Conservation (phyloP, 1,140 invertebrate genomes). For the Ceratina japonica region DNA sequence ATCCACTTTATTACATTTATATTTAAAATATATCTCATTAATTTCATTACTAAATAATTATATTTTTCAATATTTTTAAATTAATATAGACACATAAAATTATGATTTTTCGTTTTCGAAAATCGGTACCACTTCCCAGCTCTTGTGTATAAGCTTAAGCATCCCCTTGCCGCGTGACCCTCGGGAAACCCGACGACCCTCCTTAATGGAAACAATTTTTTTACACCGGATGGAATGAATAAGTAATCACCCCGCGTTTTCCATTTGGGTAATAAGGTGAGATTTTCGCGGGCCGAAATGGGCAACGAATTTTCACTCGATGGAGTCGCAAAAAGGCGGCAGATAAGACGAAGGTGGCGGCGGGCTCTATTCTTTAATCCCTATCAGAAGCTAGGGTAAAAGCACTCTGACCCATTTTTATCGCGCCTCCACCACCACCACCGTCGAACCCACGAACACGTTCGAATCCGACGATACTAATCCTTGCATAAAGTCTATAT, state of each 20-base stretch:
- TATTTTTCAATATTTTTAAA: too few species aligned
- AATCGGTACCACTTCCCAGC: too few species aligned
- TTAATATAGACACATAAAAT: too few species aligned
- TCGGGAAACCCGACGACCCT: too few species aligned
- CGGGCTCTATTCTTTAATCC: constrained; percentile 35
- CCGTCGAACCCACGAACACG: not conserved
- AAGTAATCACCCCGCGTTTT: not conserved
- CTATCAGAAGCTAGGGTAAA: constrained; percentile 32
- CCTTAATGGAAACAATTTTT: not conserved
- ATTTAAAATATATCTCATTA: too few species aligned
- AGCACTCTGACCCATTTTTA: constrained; percentile 48
- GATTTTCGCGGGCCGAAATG: too few species aligned
- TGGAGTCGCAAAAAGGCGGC: not conserved
- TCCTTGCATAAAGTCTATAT: constrained; percentile 43
- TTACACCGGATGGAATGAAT: not conserved
- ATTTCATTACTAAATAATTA: too few species aligned
- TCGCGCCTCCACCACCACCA: not conserved
- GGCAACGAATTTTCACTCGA: not conserved
- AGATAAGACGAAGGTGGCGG: not conserved
- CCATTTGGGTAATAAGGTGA: not conserved
- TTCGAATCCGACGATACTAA: constrained; percentile 36
- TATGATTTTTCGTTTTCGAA: too few species aligned
- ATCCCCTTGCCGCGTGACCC: too few species aligned
- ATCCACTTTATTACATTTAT: too few species aligned
- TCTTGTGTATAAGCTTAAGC: too few species aligned